Conservation (phyloP, 2,888 invertebrate species). For the Agriopis leucophaearia region DNA sequence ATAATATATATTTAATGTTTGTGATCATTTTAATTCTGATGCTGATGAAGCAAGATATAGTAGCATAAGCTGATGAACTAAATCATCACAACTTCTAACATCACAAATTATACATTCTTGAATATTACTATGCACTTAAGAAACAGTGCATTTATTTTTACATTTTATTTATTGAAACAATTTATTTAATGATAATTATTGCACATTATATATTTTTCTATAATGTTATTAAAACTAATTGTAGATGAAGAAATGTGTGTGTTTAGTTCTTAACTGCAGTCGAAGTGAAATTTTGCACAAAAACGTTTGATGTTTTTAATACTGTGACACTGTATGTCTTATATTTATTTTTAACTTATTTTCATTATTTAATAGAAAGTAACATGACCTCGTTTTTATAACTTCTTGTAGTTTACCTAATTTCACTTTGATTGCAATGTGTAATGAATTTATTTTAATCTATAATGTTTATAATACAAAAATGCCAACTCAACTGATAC, state of each 20-base stretch:
- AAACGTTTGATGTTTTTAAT: background rate
- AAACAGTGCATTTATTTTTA: slow-evolving; percentile 46
- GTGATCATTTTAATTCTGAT: slow-evolving; percentile 24
- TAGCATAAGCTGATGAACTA: slow-evolving; percentile 17
- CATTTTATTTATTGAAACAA: slow-evolving; percentile 42
- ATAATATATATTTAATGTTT: slow-evolving; percentile 21
- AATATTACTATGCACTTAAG: slow-evolving; percentile 32
- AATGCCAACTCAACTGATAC: slow-evolving; percentile 20
- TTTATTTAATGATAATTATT: slow-evolving; percentile 26
- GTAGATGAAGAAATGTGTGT: slow-evolving; percentile 38
- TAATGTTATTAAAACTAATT: slow-evolving; percentile 42
- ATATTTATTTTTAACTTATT: background rate
- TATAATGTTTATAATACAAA: background rate
- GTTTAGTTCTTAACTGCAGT: slow-evolving; percentile 29
- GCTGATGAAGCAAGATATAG: slow-evolving; percentile 20
- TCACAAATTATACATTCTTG: slow-evolving; percentile 21
- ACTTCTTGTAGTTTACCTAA: background rate
- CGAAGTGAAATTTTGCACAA: slow-evolving; percentile 11
- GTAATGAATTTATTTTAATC: background rate
- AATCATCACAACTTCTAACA: slow-evolving; percentile 34
- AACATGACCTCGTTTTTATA: background rate
- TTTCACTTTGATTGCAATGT: slow-evolving; percentile 23
- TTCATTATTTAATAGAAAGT: background rate
- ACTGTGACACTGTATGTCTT: background rate
- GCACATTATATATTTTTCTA: slow-evolving; percentile 46